phyloP scores from a whole-genome alignment of 2,113 vertebrate species.

The Rhea pennata region DNA sequence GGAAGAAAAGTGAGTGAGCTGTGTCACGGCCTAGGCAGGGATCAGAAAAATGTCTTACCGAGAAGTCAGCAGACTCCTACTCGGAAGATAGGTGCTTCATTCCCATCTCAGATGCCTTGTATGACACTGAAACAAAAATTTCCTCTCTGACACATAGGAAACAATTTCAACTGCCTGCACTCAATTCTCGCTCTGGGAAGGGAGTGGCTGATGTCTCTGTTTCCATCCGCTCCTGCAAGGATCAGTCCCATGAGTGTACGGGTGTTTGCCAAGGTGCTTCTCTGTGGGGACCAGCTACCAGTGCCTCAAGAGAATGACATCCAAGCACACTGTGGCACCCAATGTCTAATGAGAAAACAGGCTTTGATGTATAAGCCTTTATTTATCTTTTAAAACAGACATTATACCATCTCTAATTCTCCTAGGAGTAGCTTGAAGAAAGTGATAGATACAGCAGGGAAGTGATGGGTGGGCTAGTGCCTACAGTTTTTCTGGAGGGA shows the following conservation, averaged over 20 bases:
- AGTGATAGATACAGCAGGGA: accelerated
- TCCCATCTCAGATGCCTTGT: neutral
- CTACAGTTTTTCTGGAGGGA: neutral
- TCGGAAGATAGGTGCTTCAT: neutral
- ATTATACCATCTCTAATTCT: neutral
- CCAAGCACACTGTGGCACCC: neutral
- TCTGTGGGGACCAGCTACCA: neutral
- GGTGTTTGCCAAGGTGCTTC: neutral
- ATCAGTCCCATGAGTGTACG: neutral
- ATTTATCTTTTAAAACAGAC: neutral
- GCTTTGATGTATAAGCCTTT: neutral
- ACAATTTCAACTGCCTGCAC: neutral
- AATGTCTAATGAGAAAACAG: neutral
- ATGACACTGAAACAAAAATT: slow-evolving; percentile 3
- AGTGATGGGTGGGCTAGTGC: neutral
- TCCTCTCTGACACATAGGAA: slow-evolving; percentile 21
- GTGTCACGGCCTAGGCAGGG: neutral
- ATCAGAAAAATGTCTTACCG: neutral
- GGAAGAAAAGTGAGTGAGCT: neutral
- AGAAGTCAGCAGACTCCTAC: neutral
- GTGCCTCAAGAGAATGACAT: neutral
- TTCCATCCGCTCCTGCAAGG: neutral
- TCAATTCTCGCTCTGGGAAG: neutral
- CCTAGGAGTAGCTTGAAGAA: neutral
- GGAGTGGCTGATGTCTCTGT: neutral